Base-by-base conservation (phyloP, 2,888 invertebrate species). In the Eurois occulta region DNA sequence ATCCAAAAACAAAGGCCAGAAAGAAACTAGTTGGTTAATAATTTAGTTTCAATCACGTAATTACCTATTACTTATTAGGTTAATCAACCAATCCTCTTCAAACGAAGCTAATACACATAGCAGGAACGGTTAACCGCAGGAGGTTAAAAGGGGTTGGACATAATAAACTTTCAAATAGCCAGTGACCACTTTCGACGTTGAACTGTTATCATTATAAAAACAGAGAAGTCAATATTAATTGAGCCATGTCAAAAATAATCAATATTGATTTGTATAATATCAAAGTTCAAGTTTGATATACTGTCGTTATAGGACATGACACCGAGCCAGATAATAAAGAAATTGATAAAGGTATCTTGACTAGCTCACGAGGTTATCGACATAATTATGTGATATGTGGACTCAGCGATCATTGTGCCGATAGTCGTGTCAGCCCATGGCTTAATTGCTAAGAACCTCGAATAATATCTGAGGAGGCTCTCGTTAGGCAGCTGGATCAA, bases 81-180 rank as follows among this genome's bases (percentile, higher is more conserved):
- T 80, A 85, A 72, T 80, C 48, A 81, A 85, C 46, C 64, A 52
- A 72, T 85, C 41, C 48, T 72, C 55, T 18, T 62, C 72, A 85
- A 80, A 80, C 41, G 64, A 79, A 52, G 64, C 35, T 64, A 84
- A 73, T 67, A 67, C 35, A 65, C 55, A 72, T 8, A 74, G n/a
- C 10, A 71, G 35, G 16, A 28, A 70, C 10, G 16, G 67, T 60
- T 69, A 71, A 84, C 82, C 82, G 52, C 73, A 84, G 41, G 13
- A 58, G 66, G 67, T 58, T 71, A 43, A 72, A 77, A 64, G 11
- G 11, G 64, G 38, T 52, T 41, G 52, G 18, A 58, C 38, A 35
- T 68, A 80, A 84, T 75, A 48, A 84, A 84, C 60, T 52, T 65
- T 48, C 38, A 13, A 46, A 75, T 64, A 64, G 64, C 28, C 52